Evolutionary conservation across 2,113 vertebrate species (phyloP).

Genomic region (Xerus inauris): DNA sequence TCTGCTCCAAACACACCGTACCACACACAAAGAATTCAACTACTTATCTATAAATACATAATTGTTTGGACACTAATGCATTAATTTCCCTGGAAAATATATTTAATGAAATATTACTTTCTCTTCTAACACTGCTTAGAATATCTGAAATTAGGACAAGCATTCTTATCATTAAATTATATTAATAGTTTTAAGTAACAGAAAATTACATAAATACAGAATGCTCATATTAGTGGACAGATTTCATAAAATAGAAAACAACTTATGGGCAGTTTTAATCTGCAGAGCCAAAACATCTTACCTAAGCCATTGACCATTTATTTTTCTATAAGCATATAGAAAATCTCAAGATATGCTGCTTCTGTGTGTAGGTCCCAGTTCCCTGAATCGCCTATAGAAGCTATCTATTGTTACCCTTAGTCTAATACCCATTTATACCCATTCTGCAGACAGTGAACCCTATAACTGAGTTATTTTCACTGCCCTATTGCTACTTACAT

Average conservation of each 20-base stretch:
- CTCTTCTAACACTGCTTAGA: neutral
- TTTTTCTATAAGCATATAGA: neutral
- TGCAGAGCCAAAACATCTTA: neutral
- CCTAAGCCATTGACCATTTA: neutral
- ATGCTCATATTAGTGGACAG: neutral
- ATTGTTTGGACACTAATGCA: neutral
- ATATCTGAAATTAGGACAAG: neutral
- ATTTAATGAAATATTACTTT: neutral
- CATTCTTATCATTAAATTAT: neutral
- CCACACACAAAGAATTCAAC: neutral
- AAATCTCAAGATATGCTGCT: neutral
- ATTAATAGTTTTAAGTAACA: constrained; percentile 1
- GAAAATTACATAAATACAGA: neutral
- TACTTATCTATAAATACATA: neutral
- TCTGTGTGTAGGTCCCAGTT: neutral
- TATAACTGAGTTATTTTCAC: neutral
- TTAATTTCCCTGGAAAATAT: neutral
- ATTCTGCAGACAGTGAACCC: neutral
- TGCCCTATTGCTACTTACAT: neutral
- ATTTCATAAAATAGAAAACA: constrained; percentile 12
- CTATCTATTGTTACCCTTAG: neutral
- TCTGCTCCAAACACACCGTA: neutral
- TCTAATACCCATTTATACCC: neutral
- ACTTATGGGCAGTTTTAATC: neutral
- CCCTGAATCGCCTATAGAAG: neutral